Evolutionary conservation across 2,888 invertebrate species (phyloP), one percentile per base, ranked within the genome.

Genomic region (Thysanoteuthis rhombus): DNA sequence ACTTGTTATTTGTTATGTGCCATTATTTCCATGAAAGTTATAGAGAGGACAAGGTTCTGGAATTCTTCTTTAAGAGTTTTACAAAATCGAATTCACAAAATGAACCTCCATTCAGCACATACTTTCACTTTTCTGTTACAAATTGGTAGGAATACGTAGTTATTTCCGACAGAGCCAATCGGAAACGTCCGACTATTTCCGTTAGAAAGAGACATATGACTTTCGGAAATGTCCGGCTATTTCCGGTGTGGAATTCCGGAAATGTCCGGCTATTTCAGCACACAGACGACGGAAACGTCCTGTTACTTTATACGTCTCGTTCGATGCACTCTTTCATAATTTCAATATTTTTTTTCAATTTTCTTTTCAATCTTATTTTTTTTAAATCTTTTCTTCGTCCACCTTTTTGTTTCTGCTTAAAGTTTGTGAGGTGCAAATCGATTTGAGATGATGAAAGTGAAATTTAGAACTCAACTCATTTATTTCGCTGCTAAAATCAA

Each of bases 191-290:
- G n/a, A 75, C 75, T 75, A 75, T 75, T 75, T 75, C 75, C 75
- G 75, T n/a, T 36, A 36, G n/a, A 10, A 12, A 75, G 75, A n/a
- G 75, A 36, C n/a, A 36, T 16, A 16, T n/a, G n/a, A 12, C n/a
- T 36, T 75, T 75, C n/a, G 75, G n/a, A n/a, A 75, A 75, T 75
- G 75, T n/a, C 75, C 75, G 75, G 75, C 75, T 75, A 75, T 75
- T 75, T 75, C 75, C 75, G 75, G n/a, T 75, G n/a, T 75, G n/a
- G 75, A n/a, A 75, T 75, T 75, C 75, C 75, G n/a, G 75, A 75
- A 75, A 75, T 36, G 75, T n/a, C n/a, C 75, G 75, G n/a, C 75
- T 75, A 75, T 75, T 75, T 75, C 75, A n/a, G n/a, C n/a, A n/a
- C 19, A n/a, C 16, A n/a, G 36, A 75, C n/a, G 75, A 1, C 75